Conservation (phyloP, 2,113 vertebrate species). For the Falcunculus frontatus region DNA sequence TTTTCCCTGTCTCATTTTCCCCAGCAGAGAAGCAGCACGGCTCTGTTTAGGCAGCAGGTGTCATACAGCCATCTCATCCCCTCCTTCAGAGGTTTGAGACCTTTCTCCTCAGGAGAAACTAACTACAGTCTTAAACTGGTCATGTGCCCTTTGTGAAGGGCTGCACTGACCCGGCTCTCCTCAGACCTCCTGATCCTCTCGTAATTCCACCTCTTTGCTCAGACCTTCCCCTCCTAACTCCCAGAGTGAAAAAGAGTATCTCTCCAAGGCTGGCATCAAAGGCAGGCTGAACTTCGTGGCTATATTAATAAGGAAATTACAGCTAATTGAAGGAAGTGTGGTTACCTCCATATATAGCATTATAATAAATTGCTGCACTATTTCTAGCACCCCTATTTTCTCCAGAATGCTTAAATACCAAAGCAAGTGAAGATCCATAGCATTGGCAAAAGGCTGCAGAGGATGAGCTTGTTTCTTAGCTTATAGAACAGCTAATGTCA, state of each 20-base stretch:
- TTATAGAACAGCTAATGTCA: background rate
- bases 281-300: background rate
- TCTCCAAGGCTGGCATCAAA: background rate
- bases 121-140: background rate
- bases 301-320: background rate
- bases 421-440: background rate
- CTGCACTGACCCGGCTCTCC: background rate
- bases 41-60: background rate
- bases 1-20: background rate
- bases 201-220: background rate
- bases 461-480: background rate
- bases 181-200: background rate
- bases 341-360: background rate
- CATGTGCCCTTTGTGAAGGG: background rate
- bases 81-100: background rate
- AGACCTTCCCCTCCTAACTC: background rate
- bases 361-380: background rate
- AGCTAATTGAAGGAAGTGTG: background rate
- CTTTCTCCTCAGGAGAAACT: background rate
- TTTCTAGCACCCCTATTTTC: background rate
- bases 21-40: background rate
- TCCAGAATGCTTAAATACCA: background rate
- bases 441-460: background rate
- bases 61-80: background rate
- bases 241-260: accelerated